Conservation (phyloP, 2,113 vertebrate species). For the Galbula dea region DNA sequence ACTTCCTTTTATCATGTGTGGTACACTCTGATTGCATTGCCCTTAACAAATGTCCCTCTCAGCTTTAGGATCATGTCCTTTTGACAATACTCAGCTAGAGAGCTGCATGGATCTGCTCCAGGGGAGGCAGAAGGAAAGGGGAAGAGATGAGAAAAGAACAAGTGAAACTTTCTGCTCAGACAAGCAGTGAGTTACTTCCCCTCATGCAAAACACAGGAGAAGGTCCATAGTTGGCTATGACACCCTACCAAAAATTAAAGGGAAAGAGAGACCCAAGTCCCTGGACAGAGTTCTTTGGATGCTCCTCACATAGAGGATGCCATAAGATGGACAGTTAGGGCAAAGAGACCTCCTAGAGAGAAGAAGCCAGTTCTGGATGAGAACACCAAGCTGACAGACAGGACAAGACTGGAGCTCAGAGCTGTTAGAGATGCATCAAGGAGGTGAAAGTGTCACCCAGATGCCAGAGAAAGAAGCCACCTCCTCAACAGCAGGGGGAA, state of each 20-base stretch:
- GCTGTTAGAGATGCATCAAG: not conserved
- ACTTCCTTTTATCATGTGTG: not conserved
- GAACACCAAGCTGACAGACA: not conserved
- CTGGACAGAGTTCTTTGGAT: not conserved
- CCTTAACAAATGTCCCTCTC: not conserved
- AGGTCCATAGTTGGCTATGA: not conserved
- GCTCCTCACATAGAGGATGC: accelerated
- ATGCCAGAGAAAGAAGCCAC: not conserved
- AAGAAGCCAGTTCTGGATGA: not conserved
- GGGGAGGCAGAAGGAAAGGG: not conserved
- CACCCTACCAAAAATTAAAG: not conserved
- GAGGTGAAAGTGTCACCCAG: not conserved
- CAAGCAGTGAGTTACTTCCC: not conserved
- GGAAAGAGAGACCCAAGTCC: not conserved
- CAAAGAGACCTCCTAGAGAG: not conserved
- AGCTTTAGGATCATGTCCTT: not conserved
- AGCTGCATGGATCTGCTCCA: not conserved
- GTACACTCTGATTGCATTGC: not conserved
- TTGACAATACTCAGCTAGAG: not conserved
- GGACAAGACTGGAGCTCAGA: not conserved
- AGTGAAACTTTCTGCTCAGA: not conserved
- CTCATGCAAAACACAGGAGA: not conserved
- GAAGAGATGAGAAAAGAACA: slow-evolving; percentile 23
- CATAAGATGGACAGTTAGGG: not conserved
- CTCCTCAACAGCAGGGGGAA: not conserved